Percentiles rank a stretch among this genome's conserved stretches.
Evolutionary conservation across 2,888 invertebrate species (phyloP).

Genomic region (Cephus sareptanus): DNA sequence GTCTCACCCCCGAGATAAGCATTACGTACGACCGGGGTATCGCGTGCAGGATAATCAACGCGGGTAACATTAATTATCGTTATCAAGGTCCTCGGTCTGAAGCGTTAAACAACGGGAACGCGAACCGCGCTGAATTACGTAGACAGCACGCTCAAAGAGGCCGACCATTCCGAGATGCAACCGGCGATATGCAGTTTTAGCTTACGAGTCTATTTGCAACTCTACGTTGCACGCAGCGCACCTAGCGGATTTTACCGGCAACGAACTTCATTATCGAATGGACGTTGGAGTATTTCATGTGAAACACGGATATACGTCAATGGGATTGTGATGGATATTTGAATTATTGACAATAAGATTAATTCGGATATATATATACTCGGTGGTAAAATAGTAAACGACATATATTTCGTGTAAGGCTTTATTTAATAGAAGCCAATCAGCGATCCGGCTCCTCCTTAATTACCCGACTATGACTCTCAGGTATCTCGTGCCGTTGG

Average conservation of each 20-base stretch:
- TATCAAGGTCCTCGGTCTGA: constrained; percentile 52
- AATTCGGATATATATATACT: background rate
- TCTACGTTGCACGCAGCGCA: constrained; percentile 32
- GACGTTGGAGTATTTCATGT: background rate
- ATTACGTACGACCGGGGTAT: constrained; percentile 19
- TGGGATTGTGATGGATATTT: background rate
- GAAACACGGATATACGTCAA: background rate
- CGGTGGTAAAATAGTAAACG: background rate
- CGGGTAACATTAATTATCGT: constrained; percentile 57
- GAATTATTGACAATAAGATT: background rate
- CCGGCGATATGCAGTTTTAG: constrained; percentile 34
- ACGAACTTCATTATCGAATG: background rate
- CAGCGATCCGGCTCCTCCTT: constrained; percentile 37
- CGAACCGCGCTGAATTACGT: constrained; percentile 33
- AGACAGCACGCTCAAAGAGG: constrained; percentile 21
- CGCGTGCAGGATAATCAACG: constrained; percentile 56
- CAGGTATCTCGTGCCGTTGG: constrained; percentile 30
- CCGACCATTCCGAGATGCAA: constrained; percentile 35
- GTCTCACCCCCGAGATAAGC: background rate
- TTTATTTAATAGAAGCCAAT: constrained; percentile 30
- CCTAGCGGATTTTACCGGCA: background rate
- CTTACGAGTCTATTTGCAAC: constrained; percentile 46
- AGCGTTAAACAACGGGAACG: constrained; percentile 45
- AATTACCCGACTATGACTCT: constrained; percentile 46
- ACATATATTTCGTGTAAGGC: background rate